Conservation (phyloP, 2,113 vertebrate genomes). For the Campylomormyrus tamandua region DNA sequence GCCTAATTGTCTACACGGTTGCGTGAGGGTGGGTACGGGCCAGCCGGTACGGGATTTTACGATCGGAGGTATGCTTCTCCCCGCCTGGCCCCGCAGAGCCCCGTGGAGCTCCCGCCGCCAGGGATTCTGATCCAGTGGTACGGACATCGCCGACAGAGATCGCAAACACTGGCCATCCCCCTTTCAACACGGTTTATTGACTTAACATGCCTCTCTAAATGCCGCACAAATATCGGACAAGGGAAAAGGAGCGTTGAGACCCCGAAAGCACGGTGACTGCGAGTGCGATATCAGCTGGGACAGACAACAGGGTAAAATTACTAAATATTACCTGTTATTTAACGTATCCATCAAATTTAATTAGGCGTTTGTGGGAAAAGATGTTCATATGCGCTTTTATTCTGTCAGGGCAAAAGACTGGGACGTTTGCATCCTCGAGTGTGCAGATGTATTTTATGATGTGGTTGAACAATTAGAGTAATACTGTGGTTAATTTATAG, state of each 20-base stretch:
- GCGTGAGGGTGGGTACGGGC: conserved; percentile 49
- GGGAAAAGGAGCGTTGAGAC: not conserved
- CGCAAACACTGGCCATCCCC: conserved; percentile 63
- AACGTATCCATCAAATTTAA: not conserved
- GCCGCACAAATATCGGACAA: not conserved
- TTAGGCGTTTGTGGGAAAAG: not conserved
- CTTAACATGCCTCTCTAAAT: conserved; percentile 56
- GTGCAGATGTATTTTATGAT: not conserved
- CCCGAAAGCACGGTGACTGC: not conserved
- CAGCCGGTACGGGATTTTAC: conserved; percentile 68
- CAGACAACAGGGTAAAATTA: not conserved
- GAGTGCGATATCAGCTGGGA: not conserved
- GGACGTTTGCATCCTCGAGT: not conserved
- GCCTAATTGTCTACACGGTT: conserved; percentile 22
- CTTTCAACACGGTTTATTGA: conserved; percentile 78
- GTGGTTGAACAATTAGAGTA: not conserved
- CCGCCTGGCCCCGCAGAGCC: conserved; percentile 70
- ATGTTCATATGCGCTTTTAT: not conserved
- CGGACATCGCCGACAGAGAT: conserved; percentile 83
- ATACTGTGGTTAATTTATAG: not conserved
- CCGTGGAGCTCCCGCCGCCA: conserved; percentile 61
- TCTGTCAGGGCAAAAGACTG: not conserved
- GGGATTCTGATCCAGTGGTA: conserved; percentile 82
- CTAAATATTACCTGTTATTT: not conserved
- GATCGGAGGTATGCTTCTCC: conserved; percentile 64